Evolutionary conservation across 2,797 vertebrate genomes (phyloP).

Genomic region (Anguilla pacifica): DNA sequence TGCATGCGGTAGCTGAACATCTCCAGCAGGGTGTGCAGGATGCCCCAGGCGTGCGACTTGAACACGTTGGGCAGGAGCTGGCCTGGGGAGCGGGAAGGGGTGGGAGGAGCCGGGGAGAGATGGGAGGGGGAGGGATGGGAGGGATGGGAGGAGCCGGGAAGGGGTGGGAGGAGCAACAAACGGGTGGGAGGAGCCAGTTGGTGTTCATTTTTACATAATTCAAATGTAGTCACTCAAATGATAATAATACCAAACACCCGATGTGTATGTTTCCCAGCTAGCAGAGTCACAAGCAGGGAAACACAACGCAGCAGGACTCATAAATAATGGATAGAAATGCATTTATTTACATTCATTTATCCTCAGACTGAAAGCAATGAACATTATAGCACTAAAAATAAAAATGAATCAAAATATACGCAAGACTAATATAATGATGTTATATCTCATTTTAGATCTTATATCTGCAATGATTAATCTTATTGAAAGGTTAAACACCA

Average conservation of each 20-base stretch:
- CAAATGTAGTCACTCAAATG: background rate
- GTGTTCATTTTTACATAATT: background rate
- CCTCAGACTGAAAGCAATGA: background rate
- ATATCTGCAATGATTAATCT: too few species aligned
- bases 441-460: too few species aligned
- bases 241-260: background rate
- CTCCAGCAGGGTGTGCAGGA: constrained; percentile 94
- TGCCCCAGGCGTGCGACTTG: constrained; percentile 96
- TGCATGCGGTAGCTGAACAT: constrained; percentile 99
- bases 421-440: too few species aligned
- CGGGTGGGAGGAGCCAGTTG: too few species aligned
- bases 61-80: constrained; percentile 96
- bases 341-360: background rate
- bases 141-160: too few species aligned
- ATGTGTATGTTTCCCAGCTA: background rate
- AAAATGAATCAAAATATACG: background rate
- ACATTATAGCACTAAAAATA: background rate
- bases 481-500: background rate
- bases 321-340: background rate
- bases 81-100: constrained; percentile 66
- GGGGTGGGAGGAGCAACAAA: too few species aligned
- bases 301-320: background rate
- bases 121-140: too few species aligned
- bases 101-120: background rate
- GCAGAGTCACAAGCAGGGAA: background rate